A percentile compares a stretch with the other conserved stretches of the same genome.
phyloP scores from a whole-genome alignment of 2,888 invertebrate genomes.

The Plusia festucae region DNA sequence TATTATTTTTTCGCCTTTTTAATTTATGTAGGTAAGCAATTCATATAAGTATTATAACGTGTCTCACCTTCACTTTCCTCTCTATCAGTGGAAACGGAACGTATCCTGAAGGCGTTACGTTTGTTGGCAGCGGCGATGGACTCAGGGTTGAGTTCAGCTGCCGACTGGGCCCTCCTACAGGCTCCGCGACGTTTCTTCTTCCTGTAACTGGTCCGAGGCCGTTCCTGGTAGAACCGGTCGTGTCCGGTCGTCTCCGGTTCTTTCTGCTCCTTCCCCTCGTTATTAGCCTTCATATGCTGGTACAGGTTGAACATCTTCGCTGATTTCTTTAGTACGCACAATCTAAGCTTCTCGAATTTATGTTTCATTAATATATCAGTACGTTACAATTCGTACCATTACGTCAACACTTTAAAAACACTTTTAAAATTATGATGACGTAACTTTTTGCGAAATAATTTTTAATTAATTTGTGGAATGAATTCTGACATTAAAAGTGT shows the following conservation, averaged over 20 bases:
- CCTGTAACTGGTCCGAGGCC: slow-evolving; percentile 86
- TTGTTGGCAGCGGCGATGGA: slow-evolving; percentile 91
- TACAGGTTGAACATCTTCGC: slow-evolving; percentile 93
- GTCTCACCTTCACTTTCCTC: slow-evolving; percentile 88
- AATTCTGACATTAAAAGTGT: slow-evolving; percentile 35
- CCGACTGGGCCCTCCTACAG: slow-evolving; percentile 91
- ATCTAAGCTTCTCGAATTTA: slow-evolving; percentile 64
- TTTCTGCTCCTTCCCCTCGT: slow-evolving; percentile 86
- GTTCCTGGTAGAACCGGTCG: slow-evolving; percentile 93
- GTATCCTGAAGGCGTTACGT: slow-evolving; percentile 90
- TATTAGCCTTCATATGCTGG: slow-evolving; percentile 91
- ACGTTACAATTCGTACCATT: slow-evolving; percentile 16
- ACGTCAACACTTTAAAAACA: slow-evolving; percentile 24
- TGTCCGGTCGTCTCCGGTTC: slow-evolving; percentile 93
- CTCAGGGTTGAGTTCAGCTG: slow-evolving; percentile 91
- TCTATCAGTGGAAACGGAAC: slow-evolving; percentile 91
- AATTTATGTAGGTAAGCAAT: no score
- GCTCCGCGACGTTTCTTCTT: slow-evolving; percentile 89
- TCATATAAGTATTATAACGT: no score
- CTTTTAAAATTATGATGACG: slow-evolving; percentile 17
- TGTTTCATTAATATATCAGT: slow-evolving; percentile 68
- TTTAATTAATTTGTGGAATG: slow-evolving; percentile 7
- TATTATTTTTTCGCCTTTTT: background rate
- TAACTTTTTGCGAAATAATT: slow-evolving; percentile 8
- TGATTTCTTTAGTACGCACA: slow-evolving; percentile 61